Evolutionary conservation across 2,888 invertebrate genomes (phyloP).

Genomic region (Allolobophora icterica): DNA sequence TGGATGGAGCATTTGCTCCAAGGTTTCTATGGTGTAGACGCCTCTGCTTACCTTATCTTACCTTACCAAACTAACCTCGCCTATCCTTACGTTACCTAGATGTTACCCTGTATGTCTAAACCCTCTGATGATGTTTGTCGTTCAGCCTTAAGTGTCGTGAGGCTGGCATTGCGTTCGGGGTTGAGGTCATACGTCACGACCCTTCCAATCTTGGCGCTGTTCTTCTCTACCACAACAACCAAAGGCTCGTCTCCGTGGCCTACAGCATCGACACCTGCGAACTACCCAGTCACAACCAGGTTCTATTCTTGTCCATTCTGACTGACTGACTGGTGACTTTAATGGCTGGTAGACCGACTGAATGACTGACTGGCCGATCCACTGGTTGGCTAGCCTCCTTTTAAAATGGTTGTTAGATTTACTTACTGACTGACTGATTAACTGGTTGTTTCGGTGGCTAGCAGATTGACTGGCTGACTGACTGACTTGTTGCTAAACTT

Average conservation of each 20-base stretch:
- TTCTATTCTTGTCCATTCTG: neutral
- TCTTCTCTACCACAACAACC: slow-evolving; percentile 46
- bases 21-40: too few relatives aligned
- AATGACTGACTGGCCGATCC: too few relatives aligned
- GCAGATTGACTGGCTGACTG: too few relatives aligned
- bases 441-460: too few relatives aligned
- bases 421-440: too few relatives aligned
- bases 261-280: slow-evolving; percentile 42
- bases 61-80: too few relatives aligned
- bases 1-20: too few relatives aligned
- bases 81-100: neutral
- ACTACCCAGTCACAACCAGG: slow-evolving; percentile 42
- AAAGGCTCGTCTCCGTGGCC: slow-evolving; percentile 42
- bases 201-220: slow-evolving; percentile 37
- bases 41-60: too few relatives aligned
- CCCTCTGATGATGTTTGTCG: neutral
- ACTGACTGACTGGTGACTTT: neutral
- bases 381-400: too few relatives aligned
- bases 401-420: too few relatives aligned
- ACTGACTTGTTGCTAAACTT: too few relatives aligned
- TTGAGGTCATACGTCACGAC: slow-evolving; percentile 41
- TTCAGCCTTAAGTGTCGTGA: slow-evolving; percentile 40
- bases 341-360: too few relatives aligned
- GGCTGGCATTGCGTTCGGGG: slow-evolving; percentile 37
- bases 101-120: neutral